Conservation (phyloP, 1,140 invertebrate genomes). For the Hyposmocoma kahamanoa region DNA sequence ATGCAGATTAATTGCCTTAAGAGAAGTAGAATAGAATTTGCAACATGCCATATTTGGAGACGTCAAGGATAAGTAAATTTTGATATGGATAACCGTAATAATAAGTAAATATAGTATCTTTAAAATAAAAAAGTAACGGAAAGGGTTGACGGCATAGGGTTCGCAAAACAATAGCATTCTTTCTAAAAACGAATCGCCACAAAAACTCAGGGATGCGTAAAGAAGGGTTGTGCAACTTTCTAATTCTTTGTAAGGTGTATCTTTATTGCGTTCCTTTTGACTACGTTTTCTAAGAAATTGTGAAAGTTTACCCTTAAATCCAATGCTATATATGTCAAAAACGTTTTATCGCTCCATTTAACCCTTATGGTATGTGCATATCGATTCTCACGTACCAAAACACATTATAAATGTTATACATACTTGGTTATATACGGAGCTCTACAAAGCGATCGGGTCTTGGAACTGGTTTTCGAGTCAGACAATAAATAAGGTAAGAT, state of each 20-base stretch:
- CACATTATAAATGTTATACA: conserved; percentile 22
- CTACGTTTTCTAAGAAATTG: conserved; percentile 50
- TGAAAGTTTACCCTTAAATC: conserved; percentile 53
- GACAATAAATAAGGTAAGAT: conserved; percentile 69
- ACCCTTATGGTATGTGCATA: conserved; percentile 13
- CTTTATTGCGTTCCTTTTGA: conserved; percentile 30
- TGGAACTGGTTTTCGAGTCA: conserved; percentile 59
- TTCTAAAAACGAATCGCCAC: conserved; percentile 46
- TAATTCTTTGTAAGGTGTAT: conserved; percentile 63
- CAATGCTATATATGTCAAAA: background rate
- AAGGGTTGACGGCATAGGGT: conserved; percentile 55
- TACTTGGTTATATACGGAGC: conserved; percentile 33
- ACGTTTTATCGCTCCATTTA: conserved; percentile 23
- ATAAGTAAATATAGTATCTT: conserved; percentile 26
- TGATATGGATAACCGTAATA: background rate
- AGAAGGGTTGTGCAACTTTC: conserved; percentile 70
- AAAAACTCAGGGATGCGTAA: conserved; percentile 44
- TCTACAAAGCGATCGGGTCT: conserved; percentile 31
- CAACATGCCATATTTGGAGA: background rate
- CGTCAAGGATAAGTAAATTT: too few species aligned
- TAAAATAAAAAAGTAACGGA: conserved; percentile 45
- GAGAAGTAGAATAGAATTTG: background rate
- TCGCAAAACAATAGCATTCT: conserved; percentile 45
- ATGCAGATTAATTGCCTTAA: conserved; percentile 40
- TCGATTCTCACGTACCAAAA: conserved; percentile 22